These are phyloP conservation scores for Calypte anna DNA, from an alignment of 2,113 vertebrate species.

Conservation along the genomic window DNA sequence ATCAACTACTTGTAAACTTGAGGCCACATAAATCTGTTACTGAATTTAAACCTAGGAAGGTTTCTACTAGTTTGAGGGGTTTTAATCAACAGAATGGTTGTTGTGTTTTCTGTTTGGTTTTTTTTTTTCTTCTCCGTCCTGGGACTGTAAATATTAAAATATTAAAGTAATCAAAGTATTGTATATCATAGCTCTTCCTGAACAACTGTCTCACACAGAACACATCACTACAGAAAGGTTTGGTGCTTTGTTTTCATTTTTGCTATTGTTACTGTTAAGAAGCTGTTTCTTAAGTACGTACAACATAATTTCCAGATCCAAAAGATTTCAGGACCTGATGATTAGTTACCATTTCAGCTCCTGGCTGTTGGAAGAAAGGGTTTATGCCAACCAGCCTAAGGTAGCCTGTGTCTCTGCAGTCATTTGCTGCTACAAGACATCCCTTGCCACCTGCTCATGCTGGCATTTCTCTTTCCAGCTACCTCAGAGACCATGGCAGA, in stretches of 20 bases:
- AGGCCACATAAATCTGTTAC: not conserved
- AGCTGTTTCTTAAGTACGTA: no score
- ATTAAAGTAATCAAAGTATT: not conserved
- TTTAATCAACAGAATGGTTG: not conserved
- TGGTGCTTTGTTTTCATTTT: not conserved
- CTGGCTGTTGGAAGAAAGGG: no score
- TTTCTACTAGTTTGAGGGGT: not conserved
- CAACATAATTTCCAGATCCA: not conserved
- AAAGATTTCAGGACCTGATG: not conserved
- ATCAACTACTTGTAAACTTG: not conserved
- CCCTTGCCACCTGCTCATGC: no score
- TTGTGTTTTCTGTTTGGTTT: not conserved
- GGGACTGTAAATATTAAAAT: not conserved
- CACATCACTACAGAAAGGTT: not conserved
- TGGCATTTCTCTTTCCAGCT: no score
- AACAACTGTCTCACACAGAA: not conserved
- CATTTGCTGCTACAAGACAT: no score
- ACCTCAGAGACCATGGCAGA: no score
- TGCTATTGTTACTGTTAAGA: not conserved
- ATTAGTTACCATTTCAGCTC: not conserved
- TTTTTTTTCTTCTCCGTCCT: not conserved
- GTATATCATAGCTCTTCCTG: not conserved
- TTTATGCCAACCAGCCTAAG: no score
- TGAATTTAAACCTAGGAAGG: not conserved
- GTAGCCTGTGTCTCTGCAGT: no score